phyloP scores from a whole-genome alignment of 2,797 vertebrate species.

The Malacoraja senta region DNA sequence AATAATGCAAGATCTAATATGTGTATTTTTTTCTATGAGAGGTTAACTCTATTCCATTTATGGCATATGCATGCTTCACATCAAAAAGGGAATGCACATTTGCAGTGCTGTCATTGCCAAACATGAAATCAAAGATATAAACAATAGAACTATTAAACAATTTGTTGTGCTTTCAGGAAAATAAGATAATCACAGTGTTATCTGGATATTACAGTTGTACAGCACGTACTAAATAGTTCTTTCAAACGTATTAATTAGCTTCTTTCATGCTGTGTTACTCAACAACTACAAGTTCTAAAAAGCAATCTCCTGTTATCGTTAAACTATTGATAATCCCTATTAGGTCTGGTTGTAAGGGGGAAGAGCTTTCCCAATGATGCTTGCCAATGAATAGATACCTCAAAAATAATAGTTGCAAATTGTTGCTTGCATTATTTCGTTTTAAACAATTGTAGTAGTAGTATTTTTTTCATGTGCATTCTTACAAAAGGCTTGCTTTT shows the following conservation, averaged over 20 bases:
- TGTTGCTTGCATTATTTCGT: background rate
- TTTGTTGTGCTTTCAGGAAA: background rate
- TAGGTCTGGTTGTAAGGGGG: background rate
- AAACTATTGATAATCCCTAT: background rate
- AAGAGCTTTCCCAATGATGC: background rate
- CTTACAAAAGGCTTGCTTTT: background rate
- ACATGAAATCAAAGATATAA: background rate
- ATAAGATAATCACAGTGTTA: no score
- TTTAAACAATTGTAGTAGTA: background rate
- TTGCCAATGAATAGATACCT: background rate
- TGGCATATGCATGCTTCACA: background rate
- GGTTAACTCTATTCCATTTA: background rate
- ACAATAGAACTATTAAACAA: background rate
- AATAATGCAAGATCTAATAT: background rate
- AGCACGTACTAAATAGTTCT: background rate
- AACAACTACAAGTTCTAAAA: background rate
- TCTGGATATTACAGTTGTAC: background rate
- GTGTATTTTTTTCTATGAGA: background rate
- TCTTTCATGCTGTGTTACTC: background rate
- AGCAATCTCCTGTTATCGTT: background rate
- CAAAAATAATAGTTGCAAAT: background rate
- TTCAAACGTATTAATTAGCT: background rate
- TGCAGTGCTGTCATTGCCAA: background rate
- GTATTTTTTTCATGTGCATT: background rate
- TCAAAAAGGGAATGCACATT: background rate